A percentile compares a stretch with the other conserved stretches of the same genome.
These are phyloP conservation scores for Drosophila ficusphila DNA, from an alignment of 1,140 invertebrate species.

Conservation along the genomic window DNA sequence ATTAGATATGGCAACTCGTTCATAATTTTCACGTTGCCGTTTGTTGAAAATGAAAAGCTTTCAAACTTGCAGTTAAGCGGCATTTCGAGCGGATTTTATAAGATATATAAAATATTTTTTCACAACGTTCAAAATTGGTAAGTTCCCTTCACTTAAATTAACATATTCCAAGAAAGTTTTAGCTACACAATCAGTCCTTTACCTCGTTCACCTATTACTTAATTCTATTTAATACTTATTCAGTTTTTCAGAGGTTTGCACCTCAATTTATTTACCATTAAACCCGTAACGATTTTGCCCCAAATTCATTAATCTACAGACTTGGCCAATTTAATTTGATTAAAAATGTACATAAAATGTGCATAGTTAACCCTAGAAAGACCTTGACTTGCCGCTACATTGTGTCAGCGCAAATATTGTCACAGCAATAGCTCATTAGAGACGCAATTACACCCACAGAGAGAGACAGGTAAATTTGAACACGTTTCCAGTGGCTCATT, in stretches of 20 bases:
- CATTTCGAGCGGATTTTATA: not conserved
- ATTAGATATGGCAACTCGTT: constrained; percentile 58
- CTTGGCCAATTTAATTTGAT: constrained; percentile 8
- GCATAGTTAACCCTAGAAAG: constrained; percentile 29
- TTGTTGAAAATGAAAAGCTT: not conserved
- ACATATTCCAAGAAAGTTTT: constrained; percentile 4
- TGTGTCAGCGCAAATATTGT: constrained; percentile 23
- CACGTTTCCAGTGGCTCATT: constrained; percentile 49
- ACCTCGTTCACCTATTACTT: constrained; percentile 8
- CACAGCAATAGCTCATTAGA: constrained; percentile 42
- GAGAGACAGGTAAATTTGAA: constrained; percentile 25
- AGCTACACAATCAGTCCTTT: not conserved
- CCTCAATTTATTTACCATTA: constrained; percentile 31
- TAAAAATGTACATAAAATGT: not conserved
- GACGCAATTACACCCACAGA: constrained; percentile 42
- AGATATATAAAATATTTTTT: not conserved
- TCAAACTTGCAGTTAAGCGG: constrained; percentile 13
- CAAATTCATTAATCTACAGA: constrained; percentile 20
- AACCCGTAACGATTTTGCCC: constrained; percentile 32
- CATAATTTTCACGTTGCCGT: constrained; percentile 35
- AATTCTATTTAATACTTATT: constrained; percentile 10
- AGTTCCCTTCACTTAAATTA: constrained; percentile 19
- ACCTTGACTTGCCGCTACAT: constrained; percentile 21
- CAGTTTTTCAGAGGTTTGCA: constrained; percentile 7
- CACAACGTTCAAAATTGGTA: not conserved